Conservation (phyloP, 1,140 invertebrate genomes). For the Teleogryllus occipitalis region DNA sequence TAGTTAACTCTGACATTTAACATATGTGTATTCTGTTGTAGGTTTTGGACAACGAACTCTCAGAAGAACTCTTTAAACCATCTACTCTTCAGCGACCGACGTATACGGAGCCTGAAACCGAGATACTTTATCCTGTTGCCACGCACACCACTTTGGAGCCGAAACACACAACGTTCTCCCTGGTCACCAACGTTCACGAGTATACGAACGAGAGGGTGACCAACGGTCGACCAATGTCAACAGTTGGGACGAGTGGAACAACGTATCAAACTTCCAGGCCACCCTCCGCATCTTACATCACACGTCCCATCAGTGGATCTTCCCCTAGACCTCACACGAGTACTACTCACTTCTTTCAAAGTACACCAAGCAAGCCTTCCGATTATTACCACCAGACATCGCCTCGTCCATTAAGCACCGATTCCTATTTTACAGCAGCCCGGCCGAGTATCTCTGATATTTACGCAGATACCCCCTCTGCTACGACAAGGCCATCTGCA, state of each 20-base stretch:
- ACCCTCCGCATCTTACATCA: background rate
- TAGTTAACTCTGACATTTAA: too few relatives aligned
- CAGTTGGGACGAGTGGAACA: too few relatives aligned
- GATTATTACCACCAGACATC: background rate
- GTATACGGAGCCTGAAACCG: background rate
- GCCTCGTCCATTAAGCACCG: too few relatives aligned
- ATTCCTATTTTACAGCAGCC: background rate
- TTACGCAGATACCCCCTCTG: background rate
- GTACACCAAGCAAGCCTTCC: too few relatives aligned
- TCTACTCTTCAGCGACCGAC: background rate
- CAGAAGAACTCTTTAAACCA: background rate
- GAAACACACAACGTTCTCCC: background rate
- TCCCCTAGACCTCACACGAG: background rate
- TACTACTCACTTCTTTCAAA: background rate
- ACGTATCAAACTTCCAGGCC: background rate
- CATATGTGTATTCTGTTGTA: background rate
- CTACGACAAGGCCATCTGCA: background rate
- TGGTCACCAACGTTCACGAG: background rate
- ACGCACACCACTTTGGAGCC: background rate
- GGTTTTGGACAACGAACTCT: background rate
- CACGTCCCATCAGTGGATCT: background rate
- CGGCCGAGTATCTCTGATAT: background rate
- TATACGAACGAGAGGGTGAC: background rate
- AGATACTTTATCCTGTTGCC: background rate
- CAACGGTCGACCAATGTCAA: background rate